Percentiles rank a stretch among this genome's conserved stretches.
Conservation (phyloP, 2,113 vertebrate species). For the Montifringilla adamsi region DNA sequence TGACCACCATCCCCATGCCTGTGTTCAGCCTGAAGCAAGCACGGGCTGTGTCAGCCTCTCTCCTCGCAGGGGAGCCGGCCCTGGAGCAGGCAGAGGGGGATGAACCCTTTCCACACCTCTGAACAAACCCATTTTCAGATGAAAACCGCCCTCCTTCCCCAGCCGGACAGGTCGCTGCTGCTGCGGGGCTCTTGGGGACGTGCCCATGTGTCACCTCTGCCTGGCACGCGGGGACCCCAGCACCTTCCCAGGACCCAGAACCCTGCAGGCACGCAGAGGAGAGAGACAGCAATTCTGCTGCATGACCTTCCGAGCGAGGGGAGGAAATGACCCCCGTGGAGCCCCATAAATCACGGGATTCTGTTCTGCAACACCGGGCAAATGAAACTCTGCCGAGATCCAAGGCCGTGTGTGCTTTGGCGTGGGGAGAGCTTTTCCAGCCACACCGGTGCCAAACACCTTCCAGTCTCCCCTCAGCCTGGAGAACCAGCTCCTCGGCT, state of each 20-base stretch:
- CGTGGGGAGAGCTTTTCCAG: slow-evolving; percentile 58
- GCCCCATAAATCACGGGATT: neutral
- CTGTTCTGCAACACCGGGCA: neutral
- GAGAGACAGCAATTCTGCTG: neutral
- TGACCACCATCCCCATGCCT: accelerated
- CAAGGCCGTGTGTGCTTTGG: slow-evolving; percentile 50
- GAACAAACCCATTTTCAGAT: neutral
- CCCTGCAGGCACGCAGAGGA: neutral
- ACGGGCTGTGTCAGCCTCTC: neutral
- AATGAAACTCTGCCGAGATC: neutral
- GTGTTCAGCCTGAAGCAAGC: neutral
- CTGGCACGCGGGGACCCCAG: accelerated
- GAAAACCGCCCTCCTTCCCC: neutral
- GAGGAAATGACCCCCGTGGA: neutral
- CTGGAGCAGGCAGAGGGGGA: neutral
- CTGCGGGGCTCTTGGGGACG: accelerated
- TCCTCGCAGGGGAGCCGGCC: accelerated
- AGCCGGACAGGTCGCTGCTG: accelerated
- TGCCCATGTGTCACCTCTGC: accelerated
- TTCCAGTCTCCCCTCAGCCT: neutral
- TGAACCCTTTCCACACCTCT: neutral
- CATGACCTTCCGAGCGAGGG: accelerated
- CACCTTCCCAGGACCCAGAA: accelerated
- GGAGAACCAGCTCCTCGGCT: neutral
- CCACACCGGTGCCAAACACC: neutral